Base-by-base conservation (phyloP, 2,797 vertebrate genomes). In the Enteromius radiatus region DNA sequence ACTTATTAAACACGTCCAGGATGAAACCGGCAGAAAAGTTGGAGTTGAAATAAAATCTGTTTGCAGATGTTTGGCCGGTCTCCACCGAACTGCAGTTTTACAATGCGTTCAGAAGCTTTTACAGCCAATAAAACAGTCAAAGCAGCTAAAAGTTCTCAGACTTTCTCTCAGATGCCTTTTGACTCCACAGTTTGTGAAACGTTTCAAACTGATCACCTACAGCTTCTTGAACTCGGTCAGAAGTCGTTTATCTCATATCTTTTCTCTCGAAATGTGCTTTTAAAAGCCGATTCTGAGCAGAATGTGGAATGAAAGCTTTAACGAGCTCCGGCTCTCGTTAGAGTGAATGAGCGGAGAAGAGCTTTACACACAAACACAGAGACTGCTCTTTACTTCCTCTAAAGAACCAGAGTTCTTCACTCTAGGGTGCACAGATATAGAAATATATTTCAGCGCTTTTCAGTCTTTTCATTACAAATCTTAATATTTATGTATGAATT, bases 281-380 rank as follows among this genome's bases (percentile, higher is more conserved):
- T 10, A 38, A 15, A 19, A 33, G 19, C 11, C 7, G 15, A 17
- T 28, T 28, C 19, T 3, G 23, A 56, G 36, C 38, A 23, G 38
- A 36, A 26, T 31, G 61, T 54, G 49, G 7, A 76, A 36, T 28
- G 23, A 38, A 38, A 70, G 64, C 5, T 59, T 12, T 61, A 63
- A 59, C 21, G 49, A 68, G 76, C 23, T 49, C 56, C 11, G 23
- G 36, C 63, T 78, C 75, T 85, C 67, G 69, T 85, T 82, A 82
- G 59, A 61, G 67, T 17, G 70, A 63, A 77, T 68, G 69, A 75
- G 19, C 45, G 45, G 56, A 61, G 59, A 78, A 43, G 14, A 56
- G 52, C 52, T 3, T 54, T 81, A 49, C 47, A 47, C 43, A 54
- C 43, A 43, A 81, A 77, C n/a, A 74, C 47, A 49, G n/a, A 56